Percentiles rank a stretch among this genome's conserved stretches.
Conservation (phyloP, 2,113 vertebrate species). For the Ceyx margarethae region DNA sequence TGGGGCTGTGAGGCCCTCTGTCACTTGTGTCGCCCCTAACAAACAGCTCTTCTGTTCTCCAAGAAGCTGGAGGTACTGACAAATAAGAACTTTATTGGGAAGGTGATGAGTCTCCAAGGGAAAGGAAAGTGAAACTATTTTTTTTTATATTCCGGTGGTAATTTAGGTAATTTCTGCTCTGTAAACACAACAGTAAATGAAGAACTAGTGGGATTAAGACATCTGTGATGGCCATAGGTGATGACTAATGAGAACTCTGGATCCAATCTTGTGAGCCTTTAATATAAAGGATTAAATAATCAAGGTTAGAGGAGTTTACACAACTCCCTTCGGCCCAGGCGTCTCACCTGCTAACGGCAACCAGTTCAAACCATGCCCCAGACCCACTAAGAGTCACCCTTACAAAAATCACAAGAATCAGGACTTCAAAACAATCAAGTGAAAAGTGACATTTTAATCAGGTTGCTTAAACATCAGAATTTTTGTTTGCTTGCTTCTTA, state of each 20-base stretch:
- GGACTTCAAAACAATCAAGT: not conserved
- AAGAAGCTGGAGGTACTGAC: not conserved
- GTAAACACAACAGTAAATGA: conserved; percentile 34
- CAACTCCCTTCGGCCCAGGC: not conserved
- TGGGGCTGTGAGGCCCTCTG: conserved; percentile 21
- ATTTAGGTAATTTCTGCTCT: conserved; percentile 6
- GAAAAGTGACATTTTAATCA: conserved; percentile 26
- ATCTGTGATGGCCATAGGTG: conserved; percentile 17
- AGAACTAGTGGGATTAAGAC: conserved; percentile 13
- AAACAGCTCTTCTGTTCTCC: conserved; percentile 37
- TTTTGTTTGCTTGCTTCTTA: conserved; percentile 33
- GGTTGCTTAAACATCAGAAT: not conserved
- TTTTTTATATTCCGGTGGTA: not conserved
- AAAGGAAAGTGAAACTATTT: conserved; percentile 1
- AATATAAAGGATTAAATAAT: not conserved
- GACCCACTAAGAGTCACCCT: not conserved
- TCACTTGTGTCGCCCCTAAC: conserved; percentile 1
- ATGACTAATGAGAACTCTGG: conserved; percentile 37
- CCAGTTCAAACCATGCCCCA: not conserved
- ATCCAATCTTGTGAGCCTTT: not conserved
- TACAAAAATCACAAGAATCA: not conserved
- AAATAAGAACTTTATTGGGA: not conserved
- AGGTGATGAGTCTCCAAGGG: conserved; percentile 17
- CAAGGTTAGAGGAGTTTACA: not conserved
- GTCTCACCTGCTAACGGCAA: not conserved